A percentile compares a stretch with the other conserved stretches of the same genome.
Conservation (phyloP, 2,888 invertebrate genomes). For the Lasioglossum villosulum region DNA sequence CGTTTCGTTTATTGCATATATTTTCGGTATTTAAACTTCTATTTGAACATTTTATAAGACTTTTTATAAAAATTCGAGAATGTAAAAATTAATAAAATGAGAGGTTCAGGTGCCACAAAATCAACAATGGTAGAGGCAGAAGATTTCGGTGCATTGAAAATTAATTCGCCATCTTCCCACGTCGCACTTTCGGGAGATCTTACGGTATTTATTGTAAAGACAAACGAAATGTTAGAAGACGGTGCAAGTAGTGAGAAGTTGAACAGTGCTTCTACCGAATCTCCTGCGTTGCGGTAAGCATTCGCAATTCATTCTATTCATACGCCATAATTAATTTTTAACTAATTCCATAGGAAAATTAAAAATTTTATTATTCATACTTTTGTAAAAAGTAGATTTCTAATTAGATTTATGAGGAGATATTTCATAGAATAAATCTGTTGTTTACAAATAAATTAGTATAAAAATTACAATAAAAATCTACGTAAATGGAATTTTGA, state of each 20-base stretch:
- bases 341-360: neutral
- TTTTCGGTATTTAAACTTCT: too few species aligned
- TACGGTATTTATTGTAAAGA: constrained; percentile 87
- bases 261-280: constrained; percentile 25
- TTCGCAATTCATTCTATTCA: neutral
- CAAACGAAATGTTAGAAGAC: constrained; percentile 25
- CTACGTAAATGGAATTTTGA: neutral
- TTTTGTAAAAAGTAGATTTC: neutral
- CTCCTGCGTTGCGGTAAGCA: constrained; percentile 59
- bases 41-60: too few species aligned
- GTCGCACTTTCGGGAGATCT: constrained; percentile 93
- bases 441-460: neutral
- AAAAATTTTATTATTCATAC: neutral
- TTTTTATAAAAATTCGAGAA: neutral
- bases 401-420: neutral
- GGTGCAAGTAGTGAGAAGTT: neutral
- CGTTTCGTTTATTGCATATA: neutral
- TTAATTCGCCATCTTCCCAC: constrained; percentile 91
- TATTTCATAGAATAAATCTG: neutral
- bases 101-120: constrained; percentile 54
- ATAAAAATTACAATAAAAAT: too few species aligned
- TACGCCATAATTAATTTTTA: neutral
- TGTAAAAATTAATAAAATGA: constrained; percentile 12
- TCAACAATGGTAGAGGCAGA: constrained; percentile 70
- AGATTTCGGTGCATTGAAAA: constrained; percentile 81